Evolutionary conservation across 2,113 vertebrate species (phyloP).

Genomic region (Notothenia coriiceps): DNA sequence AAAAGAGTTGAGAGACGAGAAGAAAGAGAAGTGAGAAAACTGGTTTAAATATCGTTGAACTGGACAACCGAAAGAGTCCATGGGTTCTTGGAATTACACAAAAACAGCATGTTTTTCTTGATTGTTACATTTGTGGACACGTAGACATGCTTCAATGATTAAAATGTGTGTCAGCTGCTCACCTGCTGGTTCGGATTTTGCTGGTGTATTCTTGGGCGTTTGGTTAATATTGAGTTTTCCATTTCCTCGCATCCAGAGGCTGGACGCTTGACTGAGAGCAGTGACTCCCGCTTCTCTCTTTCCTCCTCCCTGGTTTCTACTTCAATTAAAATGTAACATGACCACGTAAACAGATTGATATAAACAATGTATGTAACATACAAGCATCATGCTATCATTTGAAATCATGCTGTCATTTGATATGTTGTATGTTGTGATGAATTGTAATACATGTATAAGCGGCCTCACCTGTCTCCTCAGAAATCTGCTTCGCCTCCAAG

Average conservation of each 20-base stretch:
- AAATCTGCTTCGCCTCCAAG: slow-evolving; percentile 85
- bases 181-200: slow-evolving; percentile 92
- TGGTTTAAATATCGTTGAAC: background rate
- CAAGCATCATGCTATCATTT: background rate
- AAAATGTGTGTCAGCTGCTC: slow-evolving; percentile 54
- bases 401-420: background rate
- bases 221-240: slow-evolving; percentile 87
- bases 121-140: background rate
- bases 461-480: slow-evolving; percentile 86
- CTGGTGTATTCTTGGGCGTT: slow-evolving; percentile 90
- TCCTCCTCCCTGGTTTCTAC: slow-evolving; percentile 85
- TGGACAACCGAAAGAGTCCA: background rate
- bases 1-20: slow-evolving; percentile 9
- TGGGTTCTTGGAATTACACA: slow-evolving; percentile 11
- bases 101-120: background rate
- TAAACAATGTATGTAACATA: background rate
- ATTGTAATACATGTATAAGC: background rate
- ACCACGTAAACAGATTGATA: background rate
- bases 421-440: background rate
- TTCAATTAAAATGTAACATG: slow-evolving; percentile 66
- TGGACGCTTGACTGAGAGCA: slow-evolving; percentile 86
- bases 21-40: slow-evolving; percentile 7
- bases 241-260: slow-evolving; percentile 84
- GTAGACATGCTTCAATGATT: slow-evolving; percentile 20
- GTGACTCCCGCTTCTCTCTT: slow-evolving; percentile 87